Percentiles rank a stretch among this genome's conserved stretches.
phyloP scores from a whole-genome alignment of 1,140 invertebrate genomes.

The Papilio helenus region DNA sequence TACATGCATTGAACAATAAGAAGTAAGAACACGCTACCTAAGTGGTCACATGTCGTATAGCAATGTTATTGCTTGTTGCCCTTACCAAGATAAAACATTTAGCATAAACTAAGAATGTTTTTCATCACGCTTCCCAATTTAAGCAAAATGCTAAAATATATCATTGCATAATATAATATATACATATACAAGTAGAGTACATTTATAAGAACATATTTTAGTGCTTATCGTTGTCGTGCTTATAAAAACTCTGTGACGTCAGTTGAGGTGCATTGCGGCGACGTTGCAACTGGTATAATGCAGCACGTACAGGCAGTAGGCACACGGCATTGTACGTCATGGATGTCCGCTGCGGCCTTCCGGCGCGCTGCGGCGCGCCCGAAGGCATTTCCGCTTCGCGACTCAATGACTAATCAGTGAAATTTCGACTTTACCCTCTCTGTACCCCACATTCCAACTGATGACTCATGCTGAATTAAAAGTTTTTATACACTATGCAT shows the following conservation, averaged over 20 bases:
- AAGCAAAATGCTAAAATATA: no score
- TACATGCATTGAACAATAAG: neutral
- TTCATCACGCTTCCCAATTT: no score
- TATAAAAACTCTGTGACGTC: conserved; percentile 45
- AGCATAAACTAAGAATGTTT: no score
- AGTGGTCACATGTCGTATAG: no score
- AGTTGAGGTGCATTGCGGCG: conserved; percentile 53
- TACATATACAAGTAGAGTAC: no score
- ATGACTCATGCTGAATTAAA: conserved; percentile 21
- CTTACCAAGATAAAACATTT: no score
- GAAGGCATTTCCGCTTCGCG: conserved; percentile 44
- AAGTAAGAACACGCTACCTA: neutral
- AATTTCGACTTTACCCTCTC: conserved; percentile 26
- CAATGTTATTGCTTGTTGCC: no score
- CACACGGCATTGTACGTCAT: conserved; percentile 50
- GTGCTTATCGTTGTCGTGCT: neutral
- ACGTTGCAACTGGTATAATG: conserved; percentile 40
- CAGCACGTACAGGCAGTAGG: conserved; percentile 25
- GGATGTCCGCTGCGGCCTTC: conserved; percentile 58
- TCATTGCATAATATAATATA: no score
- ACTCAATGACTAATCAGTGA: conserved; percentile 37
- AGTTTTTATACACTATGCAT: neutral
- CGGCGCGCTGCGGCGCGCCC: conserved; percentile 45
- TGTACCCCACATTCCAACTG: neutral
- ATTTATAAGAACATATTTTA: neutral